These are phyloP conservation scores for Spea bombifrons DNA, from an alignment of 2,113 vertebrate genomes.

Conservation along the genomic window DNA sequence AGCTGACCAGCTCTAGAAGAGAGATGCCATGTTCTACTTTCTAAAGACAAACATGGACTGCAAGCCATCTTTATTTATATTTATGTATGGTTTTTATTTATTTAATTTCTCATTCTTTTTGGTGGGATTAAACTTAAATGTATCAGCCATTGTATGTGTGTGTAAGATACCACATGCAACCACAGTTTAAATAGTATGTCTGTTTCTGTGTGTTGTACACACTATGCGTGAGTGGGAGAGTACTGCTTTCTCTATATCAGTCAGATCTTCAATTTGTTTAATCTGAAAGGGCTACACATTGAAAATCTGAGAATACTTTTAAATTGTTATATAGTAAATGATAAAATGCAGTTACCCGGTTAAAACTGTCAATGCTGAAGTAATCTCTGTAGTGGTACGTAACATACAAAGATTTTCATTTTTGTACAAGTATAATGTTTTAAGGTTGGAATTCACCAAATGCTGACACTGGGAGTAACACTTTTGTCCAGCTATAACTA, in stretches of 20 bases:
- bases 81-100: slow-evolving; percentile 8
- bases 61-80: slow-evolving; percentile 35
- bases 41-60: slow-evolving; percentile 11
- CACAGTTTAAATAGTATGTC: slow-evolving; percentile 8
- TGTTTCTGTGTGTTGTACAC: slow-evolving; percentile 42
- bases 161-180: slow-evolving; percentile 17
- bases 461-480: not conserved
- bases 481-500: not conserved
- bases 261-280: slow-evolving; percentile 36
- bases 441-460: not conserved
- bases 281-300: slow-evolving; percentile 46
- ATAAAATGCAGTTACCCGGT: slow-evolving; percentile 1
- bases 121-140: slow-evolving; percentile 40
- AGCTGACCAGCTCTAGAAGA: not conserved
- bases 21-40: not conserved
- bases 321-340: slow-evolving; percentile 23
- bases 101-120: slow-evolving; percentile 41
- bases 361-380: slow-evolving; percentile 12
- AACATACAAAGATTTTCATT: not conserved
- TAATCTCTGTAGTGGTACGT: not conserved
- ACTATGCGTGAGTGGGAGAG: slow-evolving; percentile 16
- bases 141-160: slow-evolving; percentile 26
- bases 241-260: slow-evolving; percentile 10
- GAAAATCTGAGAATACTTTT: slow-evolving; percentile 15
- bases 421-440: not conserved